A percentile compares a stretch with the other conserved stretches of the same genome.
phyloP scores from a whole-genome alignment of 2,797 vertebrate species.

The Gouania willdenowi region DNA sequence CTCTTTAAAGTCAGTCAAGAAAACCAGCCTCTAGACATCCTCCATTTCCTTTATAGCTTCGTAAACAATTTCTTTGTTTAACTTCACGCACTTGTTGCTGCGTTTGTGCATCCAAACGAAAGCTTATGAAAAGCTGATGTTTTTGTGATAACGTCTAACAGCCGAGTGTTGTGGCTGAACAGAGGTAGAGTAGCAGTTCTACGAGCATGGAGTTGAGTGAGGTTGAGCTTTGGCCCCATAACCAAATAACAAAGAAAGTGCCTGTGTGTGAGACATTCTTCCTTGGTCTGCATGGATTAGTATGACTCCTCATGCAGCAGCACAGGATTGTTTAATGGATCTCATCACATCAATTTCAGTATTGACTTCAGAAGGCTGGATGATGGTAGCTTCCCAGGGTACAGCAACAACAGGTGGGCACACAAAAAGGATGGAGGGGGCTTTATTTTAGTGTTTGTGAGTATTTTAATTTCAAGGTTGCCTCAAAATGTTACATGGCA shows the following conservation, averaged over 20 bases:
- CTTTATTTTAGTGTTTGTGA: conserved; percentile 9
- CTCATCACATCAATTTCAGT: conserved; percentile 82
- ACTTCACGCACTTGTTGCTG: conserved; percentile 1
- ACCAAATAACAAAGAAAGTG: conserved; percentile 35
- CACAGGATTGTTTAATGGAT: conserved; percentile 67
- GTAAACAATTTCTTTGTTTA: background rate
- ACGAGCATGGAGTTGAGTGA: conserved; percentile 29
- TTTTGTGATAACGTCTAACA: background rate
- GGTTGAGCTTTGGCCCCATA: conserved; percentile 16
- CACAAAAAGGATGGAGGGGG: conserved; percentile 40
- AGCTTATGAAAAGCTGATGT: too few species aligned
- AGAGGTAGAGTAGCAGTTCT: conserved; percentile 2
- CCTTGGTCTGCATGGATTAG: conserved; percentile 59
- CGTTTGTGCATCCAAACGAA: conserved; percentile 12
- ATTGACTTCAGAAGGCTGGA: conserved; percentile 81
- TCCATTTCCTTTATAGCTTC: conserved; percentile 2
- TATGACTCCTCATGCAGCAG: conserved; percentile 21
- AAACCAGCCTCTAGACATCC: conserved; percentile 14
- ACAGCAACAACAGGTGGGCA: conserved; percentile 79
- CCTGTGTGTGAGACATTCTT: conserved; percentile 16
- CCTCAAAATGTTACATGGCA: background rate
- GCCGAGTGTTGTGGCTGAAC: conserved; percentile 8
- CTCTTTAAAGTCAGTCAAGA: conserved; percentile 13
- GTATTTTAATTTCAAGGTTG: conserved; percentile 3
- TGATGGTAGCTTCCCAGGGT: conserved; percentile 75